phyloP scores from a whole-genome alignment of 2,888 invertebrate species.

The Caenorhabditis japonica region DNA sequence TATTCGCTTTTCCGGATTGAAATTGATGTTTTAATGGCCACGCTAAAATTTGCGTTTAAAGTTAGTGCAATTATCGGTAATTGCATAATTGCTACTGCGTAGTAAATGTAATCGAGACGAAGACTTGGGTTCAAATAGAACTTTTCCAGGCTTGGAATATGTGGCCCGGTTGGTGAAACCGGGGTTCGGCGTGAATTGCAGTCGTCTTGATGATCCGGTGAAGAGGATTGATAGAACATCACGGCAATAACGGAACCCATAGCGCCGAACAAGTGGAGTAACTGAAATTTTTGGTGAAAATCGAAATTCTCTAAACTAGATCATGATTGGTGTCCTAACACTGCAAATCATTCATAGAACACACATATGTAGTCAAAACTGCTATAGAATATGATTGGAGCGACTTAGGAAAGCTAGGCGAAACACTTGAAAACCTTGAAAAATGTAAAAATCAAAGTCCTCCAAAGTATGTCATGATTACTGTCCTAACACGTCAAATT shows the following conservation, averaged over 20 bases:
- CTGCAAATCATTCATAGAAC: too few species aligned
- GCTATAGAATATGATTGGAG: too few species aligned
- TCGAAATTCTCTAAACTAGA: too few species aligned
- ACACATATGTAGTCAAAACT: too few species aligned
- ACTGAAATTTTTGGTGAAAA: slow-evolving; percentile 12
- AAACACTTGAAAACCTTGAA: too few species aligned
- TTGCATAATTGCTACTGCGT: slow-evolving; percentile 30
- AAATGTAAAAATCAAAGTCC: too few species aligned
- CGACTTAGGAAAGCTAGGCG: too few species aligned
- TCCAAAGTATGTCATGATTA: too few species aligned
- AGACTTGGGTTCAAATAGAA: slow-evolving; percentile 44
- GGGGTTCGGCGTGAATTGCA: slow-evolving; percentile 30
- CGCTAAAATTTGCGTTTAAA: slow-evolving; percentile 27
- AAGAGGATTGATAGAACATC: slow-evolving; percentile 43
- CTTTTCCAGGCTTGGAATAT: slow-evolving; percentile 49
- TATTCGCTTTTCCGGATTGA: slow-evolving; percentile 47
- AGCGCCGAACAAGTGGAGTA: slow-evolving; percentile 36
- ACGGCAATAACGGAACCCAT: slow-evolving; percentile 37
- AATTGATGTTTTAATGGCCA: slow-evolving; percentile 37
- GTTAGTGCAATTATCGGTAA: slow-evolving; percentile 22
- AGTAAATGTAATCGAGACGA: slow-evolving; percentile 40
- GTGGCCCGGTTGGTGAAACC: slow-evolving; percentile 24
- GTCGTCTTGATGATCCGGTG: slow-evolving; percentile 35
- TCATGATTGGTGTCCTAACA: too few species aligned
- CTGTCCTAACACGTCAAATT: too few species aligned